Conservation (phyloP, 2,113 vertebrate species). For the Siniperca knerii region DNA sequence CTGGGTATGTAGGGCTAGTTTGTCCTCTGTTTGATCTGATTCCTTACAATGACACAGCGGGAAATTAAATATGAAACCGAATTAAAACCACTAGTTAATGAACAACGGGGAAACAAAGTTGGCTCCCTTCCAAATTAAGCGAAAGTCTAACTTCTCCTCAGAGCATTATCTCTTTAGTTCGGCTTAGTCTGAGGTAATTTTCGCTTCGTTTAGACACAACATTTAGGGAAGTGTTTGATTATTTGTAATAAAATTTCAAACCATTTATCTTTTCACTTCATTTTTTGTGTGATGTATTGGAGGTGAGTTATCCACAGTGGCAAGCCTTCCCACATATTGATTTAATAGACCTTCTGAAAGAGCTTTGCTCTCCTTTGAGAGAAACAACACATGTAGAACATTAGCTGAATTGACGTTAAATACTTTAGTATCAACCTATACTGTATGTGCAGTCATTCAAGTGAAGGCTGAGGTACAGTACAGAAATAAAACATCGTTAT, state of each 20-base stretch:
- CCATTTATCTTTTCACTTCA: conserved; percentile 45
- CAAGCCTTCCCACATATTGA: conserved; percentile 66
- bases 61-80: conserved; percentile 83
- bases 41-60: conserved; percentile 82
- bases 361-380: conserved; percentile 69
- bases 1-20: conserved; percentile 75
- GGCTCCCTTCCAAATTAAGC: conserved; percentile 67
- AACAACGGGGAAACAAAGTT: conserved; percentile 78
- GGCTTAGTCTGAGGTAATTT: conserved; percentile 69
- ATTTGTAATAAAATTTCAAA: conserved; percentile 71
- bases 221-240: conserved; percentile 62
- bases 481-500: conserved; percentile 50
- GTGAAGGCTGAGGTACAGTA: conserved; percentile 42
- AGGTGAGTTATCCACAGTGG: conserved; percentile 61
- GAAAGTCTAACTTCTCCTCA: conserved; percentile 66
- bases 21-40: conserved; percentile 80
- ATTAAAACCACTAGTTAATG: conserved; percentile 78
- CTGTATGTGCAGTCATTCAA: conserved; percentile 66
- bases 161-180: conserved; percentile 72
- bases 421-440: conserved; percentile 72
- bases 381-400: conserved; percentile 77
- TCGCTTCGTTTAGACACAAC: conserved; percentile 55
- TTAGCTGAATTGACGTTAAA: conserved; percentile 75
- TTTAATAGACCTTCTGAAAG: conserved; percentile 62
- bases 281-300: conserved; percentile 46